phyloP scores from a whole-genome alignment of 2,797 vertebrate species.

The Epinephelus malabaricus region DNA sequence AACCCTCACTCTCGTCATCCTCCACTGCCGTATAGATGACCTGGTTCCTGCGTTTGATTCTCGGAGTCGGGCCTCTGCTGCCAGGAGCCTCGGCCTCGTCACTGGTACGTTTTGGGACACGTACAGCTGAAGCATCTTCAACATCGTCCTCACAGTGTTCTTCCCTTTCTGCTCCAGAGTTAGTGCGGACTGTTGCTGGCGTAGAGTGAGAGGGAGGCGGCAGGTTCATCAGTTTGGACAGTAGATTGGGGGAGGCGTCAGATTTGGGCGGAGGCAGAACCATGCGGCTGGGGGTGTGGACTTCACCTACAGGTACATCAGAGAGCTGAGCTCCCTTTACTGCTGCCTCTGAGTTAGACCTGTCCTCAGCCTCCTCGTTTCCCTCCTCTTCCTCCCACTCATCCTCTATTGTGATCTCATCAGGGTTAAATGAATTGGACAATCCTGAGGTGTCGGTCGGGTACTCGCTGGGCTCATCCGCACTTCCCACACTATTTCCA shows the following conservation, averaged over 20 bases:
- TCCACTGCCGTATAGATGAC: constrained; percentile 90
- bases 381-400: constrained; percentile 90
- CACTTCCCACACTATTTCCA: constrained; percentile 84
- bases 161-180: constrained; percentile 42
- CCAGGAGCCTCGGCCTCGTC: constrained; percentile 61
- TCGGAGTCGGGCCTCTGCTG: constrained; percentile 81
- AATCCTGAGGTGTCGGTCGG: constrained; percentile 91
- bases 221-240: constrained; percentile 55
- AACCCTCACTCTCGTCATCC: constrained; percentile 83
- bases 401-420: constrained; percentile 96
- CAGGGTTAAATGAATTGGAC: constrained; percentile 92
- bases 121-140: constrained; percentile 36
- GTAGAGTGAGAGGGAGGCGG: constrained; percentile 77
- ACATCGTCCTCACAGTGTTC: constrained; percentile 9
- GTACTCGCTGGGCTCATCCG: constrained; percentile 93
- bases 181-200: constrained; percentile 14
- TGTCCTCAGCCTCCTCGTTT: constrained; percentile 17
- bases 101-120: constrained; percentile 90
- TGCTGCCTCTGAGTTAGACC: constrained; percentile 53
- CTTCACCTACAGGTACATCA: constrained; percentile 40
- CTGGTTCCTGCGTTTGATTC: constrained; percentile 97
- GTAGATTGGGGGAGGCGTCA: constrained; percentile 26
- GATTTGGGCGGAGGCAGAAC: constrained; percentile 83
- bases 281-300: constrained; percentile 73
- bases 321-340: constrained; percentile 34